These are phyloP conservation scores for Crioceris asparagi DNA, from an alignment of 2,888 invertebrate species.

Conservation along the genomic window DNA sequence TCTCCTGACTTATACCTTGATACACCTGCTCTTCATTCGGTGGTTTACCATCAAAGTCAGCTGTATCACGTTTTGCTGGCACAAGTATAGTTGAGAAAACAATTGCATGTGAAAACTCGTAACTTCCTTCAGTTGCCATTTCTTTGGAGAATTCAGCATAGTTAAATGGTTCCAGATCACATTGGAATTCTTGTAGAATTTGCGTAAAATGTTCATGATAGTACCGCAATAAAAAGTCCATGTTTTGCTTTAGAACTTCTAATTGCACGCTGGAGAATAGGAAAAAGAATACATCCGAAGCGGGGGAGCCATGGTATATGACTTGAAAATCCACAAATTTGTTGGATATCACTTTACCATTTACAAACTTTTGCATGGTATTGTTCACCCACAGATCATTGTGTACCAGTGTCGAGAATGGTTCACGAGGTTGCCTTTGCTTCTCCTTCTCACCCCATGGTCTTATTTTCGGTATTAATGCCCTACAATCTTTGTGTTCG, in stretches of 20 bases:
- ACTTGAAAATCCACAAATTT: slow-evolving; percentile 49
- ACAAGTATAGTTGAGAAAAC: slow-evolving; percentile 29
- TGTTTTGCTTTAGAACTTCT: slow-evolving; percentile 32
- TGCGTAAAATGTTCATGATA: slow-evolving; percentile 40
- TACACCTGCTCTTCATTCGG: slow-evolving; percentile 18
- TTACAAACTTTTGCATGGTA: slow-evolving; percentile 39
- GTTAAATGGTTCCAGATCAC: slow-evolving; percentile 29
- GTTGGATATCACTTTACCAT: slow-evolving; percentile 23
- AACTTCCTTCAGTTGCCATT: slow-evolving; percentile 29
- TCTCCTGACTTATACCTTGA: slow-evolving; percentile 12
- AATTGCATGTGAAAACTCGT: slow-evolving; percentile 36
- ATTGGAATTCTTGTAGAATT: slow-evolving; percentile 27
- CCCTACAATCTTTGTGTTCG: slow-evolving; percentile 6
- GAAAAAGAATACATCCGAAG: slow-evolving; percentile 44
- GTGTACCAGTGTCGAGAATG: slow-evolving; percentile 43
- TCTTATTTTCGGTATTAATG: slow-evolving; percentile 2
- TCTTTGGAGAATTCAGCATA: slow-evolving; percentile 34
- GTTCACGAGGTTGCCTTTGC: slow-evolving; percentile 5
- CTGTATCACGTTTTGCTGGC: slow-evolving; percentile 12
- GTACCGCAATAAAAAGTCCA: slow-evolving; percentile 38
- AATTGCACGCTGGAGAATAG: slow-evolving; percentile 40
- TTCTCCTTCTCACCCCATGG: slow-evolving; percentile 5
- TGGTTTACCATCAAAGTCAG: slow-evolving; percentile 14
- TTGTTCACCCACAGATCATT: slow-evolving; percentile 50
- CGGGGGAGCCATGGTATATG: slow-evolving; percentile 40